These are phyloP conservation scores for Chascanopsetta lugubris DNA, from an alignment of 2,113 vertebrate species.

Conservation along the genomic window DNA sequence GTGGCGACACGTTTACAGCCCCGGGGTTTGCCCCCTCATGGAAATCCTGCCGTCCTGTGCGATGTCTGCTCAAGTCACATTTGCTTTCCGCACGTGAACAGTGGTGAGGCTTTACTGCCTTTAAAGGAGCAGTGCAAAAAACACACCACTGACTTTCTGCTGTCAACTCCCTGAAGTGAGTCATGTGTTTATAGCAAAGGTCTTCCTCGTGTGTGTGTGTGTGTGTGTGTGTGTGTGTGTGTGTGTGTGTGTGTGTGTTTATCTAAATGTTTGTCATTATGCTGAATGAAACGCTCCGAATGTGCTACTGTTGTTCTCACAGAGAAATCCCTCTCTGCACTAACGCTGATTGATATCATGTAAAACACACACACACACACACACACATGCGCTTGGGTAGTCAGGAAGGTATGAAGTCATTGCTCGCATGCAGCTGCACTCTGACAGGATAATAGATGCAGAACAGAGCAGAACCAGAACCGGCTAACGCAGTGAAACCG, in stretches of 20 bases:
- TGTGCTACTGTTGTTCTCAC: background rate
- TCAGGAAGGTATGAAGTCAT: conserved; percentile 59
- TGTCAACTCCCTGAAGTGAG: conserved; percentile 22
- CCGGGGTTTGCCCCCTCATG: background rate
- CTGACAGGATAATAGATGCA: conserved; percentile 64
- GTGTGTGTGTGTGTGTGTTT: background rate
- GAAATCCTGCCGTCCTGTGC: conserved; percentile 10
- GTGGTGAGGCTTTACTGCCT: background rate
- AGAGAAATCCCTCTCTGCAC: conserved; percentile 1
- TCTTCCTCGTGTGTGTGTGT: background rate
- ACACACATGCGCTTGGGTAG: conserved; percentile 1
- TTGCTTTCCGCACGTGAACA: conserved; percentile 2
- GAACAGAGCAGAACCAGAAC: conserved; percentile 38
- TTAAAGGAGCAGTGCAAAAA: conserved; percentile 2
- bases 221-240: no score
- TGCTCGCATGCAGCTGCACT: conserved; percentile 18
- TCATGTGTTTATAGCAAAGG: conserved; percentile 9
- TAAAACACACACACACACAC: conserved; percentile 24
- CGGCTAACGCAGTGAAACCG: conserved; percentile 5
- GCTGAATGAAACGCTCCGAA: background rate
- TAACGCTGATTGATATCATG: conserved; percentile 24
- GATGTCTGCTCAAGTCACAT: no score
- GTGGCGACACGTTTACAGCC: background rate
- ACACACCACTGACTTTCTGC: conserved; percentile 16
- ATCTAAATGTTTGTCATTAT: background rate